Base-by-base conservation (phyloP, 2,888 invertebrate genomes). In the Heliconius cydno region DNA sequence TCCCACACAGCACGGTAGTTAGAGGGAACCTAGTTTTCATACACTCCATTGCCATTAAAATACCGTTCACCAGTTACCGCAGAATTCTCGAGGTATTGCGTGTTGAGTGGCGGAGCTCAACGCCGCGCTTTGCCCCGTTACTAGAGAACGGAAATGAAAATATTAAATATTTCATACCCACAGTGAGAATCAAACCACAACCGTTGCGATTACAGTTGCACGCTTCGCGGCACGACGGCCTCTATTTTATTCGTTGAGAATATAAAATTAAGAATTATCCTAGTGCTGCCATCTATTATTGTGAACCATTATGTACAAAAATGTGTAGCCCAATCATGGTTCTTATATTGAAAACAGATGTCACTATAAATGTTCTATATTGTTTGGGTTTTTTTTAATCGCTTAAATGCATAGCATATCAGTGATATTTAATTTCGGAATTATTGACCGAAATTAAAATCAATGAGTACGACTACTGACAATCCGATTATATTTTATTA, bases 261-360 rank as follows among this genome's bases (percentile, higher is more conserved):
- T n/a, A 60, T n/a, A 60, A 60, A n/a, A n/a, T 3, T n/a, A 60
- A n/a, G 57, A 60, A 7, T 34, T 22, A 34, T 34, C 15, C 38
- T 68, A 30, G 70, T 46, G 70, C 41, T 70, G 70, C 19, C 70
- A 70, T 70, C 41, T 70, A 41, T 38, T 70, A 41, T 12, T 46
- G 28, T 19, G 7, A 65, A 30, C 28, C 3, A 65, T 15, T 28
- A 28, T 65, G 7, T 65, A 28, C 7, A n/a, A 60, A 22, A n/a
- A n/a, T 60, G n/a, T 60, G 10, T 9, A 7, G 2, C 28, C 12
- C 41, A 13, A 25, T 25, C 13, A n/a, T 68, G 13, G 25, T 70
- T 70, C 25, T 46, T 13, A 70, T 70, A 25, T 70, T 70, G 1
- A 70, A 25, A 70, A 70, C 25, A 70, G 68, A 68, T 68, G 68